Evolutionary conservation across 2,888 invertebrate species (phyloP).

Genomic region (Cephonodes hylas): DNA sequence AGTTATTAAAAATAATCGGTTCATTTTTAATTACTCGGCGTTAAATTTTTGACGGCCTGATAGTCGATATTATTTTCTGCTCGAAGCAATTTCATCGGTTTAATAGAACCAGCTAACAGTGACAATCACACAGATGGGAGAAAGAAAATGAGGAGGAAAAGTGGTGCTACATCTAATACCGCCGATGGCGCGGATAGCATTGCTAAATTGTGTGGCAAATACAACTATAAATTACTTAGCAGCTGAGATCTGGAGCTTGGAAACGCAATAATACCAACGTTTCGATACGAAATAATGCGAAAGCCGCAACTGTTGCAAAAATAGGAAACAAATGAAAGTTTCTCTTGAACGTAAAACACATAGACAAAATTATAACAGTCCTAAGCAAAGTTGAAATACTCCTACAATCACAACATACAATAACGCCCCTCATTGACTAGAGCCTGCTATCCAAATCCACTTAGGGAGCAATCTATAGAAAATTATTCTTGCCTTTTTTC

Average conservation of each 20-base stretch:
- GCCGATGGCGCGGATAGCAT: neutral
- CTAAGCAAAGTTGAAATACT: too few relatives aligned
- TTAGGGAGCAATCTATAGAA: constrained; percentile 34
- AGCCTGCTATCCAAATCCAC: constrained; percentile 29
- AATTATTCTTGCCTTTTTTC: constrained; percentile 41
- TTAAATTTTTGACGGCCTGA: too few relatives aligned
- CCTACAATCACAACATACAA: neutral
- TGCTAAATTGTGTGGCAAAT: neutral
- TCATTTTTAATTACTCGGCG: too few relatives aligned
- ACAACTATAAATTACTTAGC: neutral
- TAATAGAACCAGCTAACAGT: neutral
- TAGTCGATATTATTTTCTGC: neutral
- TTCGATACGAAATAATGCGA: neutral
- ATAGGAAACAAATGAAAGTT: neutral
- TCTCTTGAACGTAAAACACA: too few relatives aligned
- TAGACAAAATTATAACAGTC: too few relatives aligned
- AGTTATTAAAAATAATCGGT: too few relatives aligned
- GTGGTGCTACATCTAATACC: neutral
- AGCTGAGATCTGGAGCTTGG: neutral
- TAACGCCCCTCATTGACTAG: constrained; percentile 16
- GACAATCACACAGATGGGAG: neutral
- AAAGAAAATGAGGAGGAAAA: neutral
- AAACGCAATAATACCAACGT: neutral
- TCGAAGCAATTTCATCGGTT: neutral
- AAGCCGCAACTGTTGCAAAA: neutral